These are phyloP conservation scores for Pseudomyrmex gracilis DNA, from an alignment of 1,140 invertebrate genomes.

Conservation along the genomic window DNA sequence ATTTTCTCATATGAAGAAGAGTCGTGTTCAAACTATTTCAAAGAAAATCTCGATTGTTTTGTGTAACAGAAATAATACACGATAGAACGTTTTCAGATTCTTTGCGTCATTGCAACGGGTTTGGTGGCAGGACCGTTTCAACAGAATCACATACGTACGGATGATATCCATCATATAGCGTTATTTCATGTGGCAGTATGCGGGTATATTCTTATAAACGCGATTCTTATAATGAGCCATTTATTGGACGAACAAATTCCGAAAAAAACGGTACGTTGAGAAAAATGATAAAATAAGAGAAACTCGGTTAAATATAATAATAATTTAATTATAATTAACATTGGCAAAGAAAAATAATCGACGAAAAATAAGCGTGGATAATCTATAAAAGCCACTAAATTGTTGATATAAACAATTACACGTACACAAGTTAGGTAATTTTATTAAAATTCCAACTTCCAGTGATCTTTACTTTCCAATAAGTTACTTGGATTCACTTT, in stretches of 20 bases:
- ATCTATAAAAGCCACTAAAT: too few relatives aligned
- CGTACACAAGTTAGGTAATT: too few relatives aligned
- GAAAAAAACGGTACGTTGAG: conserved; percentile 85
- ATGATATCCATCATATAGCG: conserved; percentile 85
- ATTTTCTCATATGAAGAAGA: neutral
- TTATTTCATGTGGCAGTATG: conserved; percentile 86
- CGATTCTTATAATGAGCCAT: conserved; percentile 87
- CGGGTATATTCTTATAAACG: conserved; percentile 88
- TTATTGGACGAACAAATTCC: conserved; percentile 88
- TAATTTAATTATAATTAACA: too few relatives aligned
- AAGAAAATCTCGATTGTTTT: neutral
- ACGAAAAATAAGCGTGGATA: too few relatives aligned
- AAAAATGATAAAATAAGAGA: neutral
- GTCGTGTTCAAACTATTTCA: neutral
- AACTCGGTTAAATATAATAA: too few relatives aligned
- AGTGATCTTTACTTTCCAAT: too few relatives aligned
- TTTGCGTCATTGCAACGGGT: conserved; percentile 85
- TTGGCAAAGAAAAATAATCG: too few relatives aligned
- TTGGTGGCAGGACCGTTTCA: conserved; percentile 86
- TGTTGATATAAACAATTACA: too few relatives aligned
- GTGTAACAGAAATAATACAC: neutral
- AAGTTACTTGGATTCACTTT: too few relatives aligned
- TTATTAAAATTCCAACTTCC: too few relatives aligned
- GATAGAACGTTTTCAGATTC: conserved; percentile 75
- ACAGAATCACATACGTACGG: conserved; percentile 82